These are phyloP conservation scores for Apis florea DNA, from an alignment of 1,140 invertebrate species.

Conservation along the genomic window DNA sequence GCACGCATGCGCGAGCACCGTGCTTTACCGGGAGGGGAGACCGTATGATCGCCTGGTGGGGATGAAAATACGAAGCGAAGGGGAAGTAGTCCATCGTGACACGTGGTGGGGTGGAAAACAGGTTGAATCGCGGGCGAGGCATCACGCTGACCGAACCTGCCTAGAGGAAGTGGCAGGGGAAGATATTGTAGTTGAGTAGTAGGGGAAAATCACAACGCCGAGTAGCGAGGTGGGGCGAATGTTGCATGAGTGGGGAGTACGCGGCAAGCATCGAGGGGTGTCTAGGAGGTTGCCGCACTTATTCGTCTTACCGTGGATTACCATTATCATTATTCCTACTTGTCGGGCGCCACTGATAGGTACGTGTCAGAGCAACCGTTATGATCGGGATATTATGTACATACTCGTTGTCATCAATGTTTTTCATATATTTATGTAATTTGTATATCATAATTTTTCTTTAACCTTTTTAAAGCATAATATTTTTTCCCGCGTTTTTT, in stretches of 20 bases:
- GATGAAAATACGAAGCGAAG: slow-evolving; percentile 43
- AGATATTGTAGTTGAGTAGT: slow-evolving; percentile 30
- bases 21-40: slow-evolving; percentile 8
- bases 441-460: not conserved
- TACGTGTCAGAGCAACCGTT: slow-evolving; percentile 61
- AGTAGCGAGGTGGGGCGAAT: not conserved
- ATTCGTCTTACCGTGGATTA: slow-evolving; percentile 71
- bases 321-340: slow-evolving; percentile 75
- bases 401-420: not conserved
- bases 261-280: slow-evolving; percentile 28
- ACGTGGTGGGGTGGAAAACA: slow-evolving; percentile 70
- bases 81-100: slow-evolving; percentile 43
- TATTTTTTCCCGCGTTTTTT: slow-evolving; percentile 5
- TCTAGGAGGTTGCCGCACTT: slow-evolving; percentile 73
- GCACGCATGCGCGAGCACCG: slow-evolving; percentile 61
- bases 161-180: slow-evolving; percentile 20
- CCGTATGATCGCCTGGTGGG: slow-evolving; percentile 38
- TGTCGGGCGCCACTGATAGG: slow-evolving; percentile 65
- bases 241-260: slow-evolving; percentile 19
- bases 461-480: not conserved
- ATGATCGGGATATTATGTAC: slow-evolving; percentile 52
- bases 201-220: slow-evolving; percentile 57
- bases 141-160: slow-evolving; percentile 63
- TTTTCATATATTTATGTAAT: slow-evolving; percentile 11
- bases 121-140: slow-evolving; percentile 76